These are phyloP conservation scores for Lonchura striata DNA, from an alignment of 2,113 vertebrate genomes.

Conservation along the genomic window DNA sequence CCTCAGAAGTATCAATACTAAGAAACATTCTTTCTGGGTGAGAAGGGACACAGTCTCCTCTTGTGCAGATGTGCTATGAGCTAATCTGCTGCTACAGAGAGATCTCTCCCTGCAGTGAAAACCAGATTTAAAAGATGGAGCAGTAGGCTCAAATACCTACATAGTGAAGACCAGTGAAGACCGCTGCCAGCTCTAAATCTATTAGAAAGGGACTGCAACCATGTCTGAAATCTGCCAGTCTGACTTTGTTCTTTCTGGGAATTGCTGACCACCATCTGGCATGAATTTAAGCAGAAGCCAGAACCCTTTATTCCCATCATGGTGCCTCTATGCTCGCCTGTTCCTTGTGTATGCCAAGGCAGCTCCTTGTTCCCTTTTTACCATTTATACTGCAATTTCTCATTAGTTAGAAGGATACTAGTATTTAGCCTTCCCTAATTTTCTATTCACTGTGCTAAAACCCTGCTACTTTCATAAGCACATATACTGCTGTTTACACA, in stretches of 20 bases:
- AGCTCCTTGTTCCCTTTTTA: neutral
- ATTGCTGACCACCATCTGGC: neutral
- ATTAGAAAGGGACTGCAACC: neutral
- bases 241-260: neutral
- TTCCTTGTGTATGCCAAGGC: neutral
- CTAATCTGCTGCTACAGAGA: neutral
- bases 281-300: neutral
- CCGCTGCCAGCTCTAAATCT: neutral
- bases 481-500: neutral
- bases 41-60: neutral
- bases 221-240: neutral
- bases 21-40: neutral
- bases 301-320: neutral
- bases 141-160: neutral
- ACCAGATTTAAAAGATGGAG: neutral
- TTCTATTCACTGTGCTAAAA: neutral
- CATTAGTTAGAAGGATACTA: neutral
- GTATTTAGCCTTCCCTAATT: neutral
- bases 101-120: neutral
- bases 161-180: neutral
- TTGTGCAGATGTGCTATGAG: neutral
- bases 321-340: rapidly evolving
- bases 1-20: neutral
- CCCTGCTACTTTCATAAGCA: neutral
- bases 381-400: neutral